phyloP scores from a whole-genome alignment of 2,888 invertebrate species.

The Erebia palarica region DNA sequence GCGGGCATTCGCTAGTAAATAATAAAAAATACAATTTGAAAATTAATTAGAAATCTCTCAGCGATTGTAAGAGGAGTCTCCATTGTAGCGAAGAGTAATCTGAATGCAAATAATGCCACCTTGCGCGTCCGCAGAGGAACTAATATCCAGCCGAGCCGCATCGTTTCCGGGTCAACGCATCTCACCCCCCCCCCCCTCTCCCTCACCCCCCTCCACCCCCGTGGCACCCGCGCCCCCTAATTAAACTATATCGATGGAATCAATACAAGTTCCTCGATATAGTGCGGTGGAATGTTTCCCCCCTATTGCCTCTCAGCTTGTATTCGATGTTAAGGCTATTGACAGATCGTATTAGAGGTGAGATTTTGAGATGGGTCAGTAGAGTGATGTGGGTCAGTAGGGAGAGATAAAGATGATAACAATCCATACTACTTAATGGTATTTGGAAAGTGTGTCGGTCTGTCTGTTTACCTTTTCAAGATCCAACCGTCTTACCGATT shows the following conservation, averaged over 20 bases:
- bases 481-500: no score
- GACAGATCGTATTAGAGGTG: not conserved
- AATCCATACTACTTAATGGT: no score
- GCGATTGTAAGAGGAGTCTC: not conserved
- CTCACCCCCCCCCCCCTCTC: not conserved
- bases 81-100: not conserved
- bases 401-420: no score
- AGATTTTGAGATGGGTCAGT: not conserved
- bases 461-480: no score
- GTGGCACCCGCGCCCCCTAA: slow-evolving; percentile 19
- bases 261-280: slow-evolving; percentile 19
- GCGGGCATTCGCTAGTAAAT: no score
- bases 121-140: slow-evolving; percentile 23
- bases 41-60: slow-evolving; percentile 4
- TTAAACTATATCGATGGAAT: slow-evolving; percentile 37
- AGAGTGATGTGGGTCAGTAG: not conserved
- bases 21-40: not conserved
- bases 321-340: not conserved
- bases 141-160: slow-evolving; percentile 38
- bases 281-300: not conserved
- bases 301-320: not conserved
- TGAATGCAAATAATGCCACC: slow-evolving; percentile 2
- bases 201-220: not conserved
- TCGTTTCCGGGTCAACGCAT: slow-evolving; percentile 39
- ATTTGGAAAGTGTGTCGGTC: no score